Evolutionary conservation across 2,888 invertebrate species (phyloP).

Genomic region (Callimorpha dominula): DNA sequence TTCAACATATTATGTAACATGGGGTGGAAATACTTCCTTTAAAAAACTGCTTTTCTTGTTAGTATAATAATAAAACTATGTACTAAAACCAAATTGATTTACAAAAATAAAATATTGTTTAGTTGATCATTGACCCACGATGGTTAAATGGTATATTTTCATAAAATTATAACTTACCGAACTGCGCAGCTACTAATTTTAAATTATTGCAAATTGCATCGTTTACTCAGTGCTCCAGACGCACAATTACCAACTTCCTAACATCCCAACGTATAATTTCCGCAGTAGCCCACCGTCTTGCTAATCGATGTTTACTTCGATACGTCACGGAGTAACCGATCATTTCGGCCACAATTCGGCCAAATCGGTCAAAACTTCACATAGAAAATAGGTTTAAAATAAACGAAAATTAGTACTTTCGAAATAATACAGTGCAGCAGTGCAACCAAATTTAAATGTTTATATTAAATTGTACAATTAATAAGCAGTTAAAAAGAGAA

Average conservation of each 20-base stretch:
- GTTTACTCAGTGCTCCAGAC: slow-evolving; percentile 40
- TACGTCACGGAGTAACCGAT: slow-evolving; percentile 66
- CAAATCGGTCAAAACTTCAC: too few relatives aligned
- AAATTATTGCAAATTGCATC: background rate
- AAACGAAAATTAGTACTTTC: slow-evolving; percentile 8
- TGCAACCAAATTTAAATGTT: background rate
- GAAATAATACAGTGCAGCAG: background rate
- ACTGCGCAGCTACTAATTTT: too few relatives aligned
- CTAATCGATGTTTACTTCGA: slow-evolving; percentile 71
- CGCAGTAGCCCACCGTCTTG: slow-evolving; percentile 52
- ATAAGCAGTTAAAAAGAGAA: too few relatives aligned
- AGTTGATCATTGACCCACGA: too few relatives aligned
- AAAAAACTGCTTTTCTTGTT: too few relatives aligned
- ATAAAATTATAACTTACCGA: too few relatives aligned
- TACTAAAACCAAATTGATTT: too few relatives aligned
- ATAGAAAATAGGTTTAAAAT: slow-evolving; percentile 34
- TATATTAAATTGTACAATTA: background rate
- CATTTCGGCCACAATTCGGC: slow-evolving; percentile 53
- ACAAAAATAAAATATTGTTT: too few relatives aligned
- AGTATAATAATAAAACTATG: too few relatives aligned
- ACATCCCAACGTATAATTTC: slow-evolving; percentile 61
- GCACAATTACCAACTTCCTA: slow-evolving; percentile 47
- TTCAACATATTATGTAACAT: too few relatives aligned
- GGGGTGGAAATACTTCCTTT: too few relatives aligned
- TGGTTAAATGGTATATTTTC: too few relatives aligned